Evolutionary conservation across 2,888 invertebrate species (phyloP).

Genomic region (Amphipoea lucens): DNA sequence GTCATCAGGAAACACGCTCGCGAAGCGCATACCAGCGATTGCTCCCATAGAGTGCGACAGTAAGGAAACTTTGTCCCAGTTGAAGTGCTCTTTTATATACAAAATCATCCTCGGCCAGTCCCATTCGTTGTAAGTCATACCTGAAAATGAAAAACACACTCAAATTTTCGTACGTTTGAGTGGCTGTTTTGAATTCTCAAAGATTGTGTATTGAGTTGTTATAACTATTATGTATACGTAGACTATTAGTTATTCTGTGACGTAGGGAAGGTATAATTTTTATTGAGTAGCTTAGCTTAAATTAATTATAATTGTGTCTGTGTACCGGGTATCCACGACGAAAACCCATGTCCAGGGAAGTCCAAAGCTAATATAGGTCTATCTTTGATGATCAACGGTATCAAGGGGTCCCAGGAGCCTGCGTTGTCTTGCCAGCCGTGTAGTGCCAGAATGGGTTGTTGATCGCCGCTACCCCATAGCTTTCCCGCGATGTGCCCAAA

Average conservation of each 20-base stretch:
- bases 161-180: background rate
- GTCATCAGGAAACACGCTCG: constrained; percentile 91
- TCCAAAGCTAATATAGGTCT: constrained; percentile 91
- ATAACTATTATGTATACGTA: background rate
- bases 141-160: constrained; percentile 70
- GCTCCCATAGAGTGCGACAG: constrained; percentile 93
- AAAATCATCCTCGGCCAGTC: constrained; percentile 86
- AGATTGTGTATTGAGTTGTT: background rate
- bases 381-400: constrained; percentile 89
- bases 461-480: constrained; percentile 92
- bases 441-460: constrained; percentile 92
- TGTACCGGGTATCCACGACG: constrained; percentile 91
- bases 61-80: constrained; percentile 92
- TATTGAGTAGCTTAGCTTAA: background rate
- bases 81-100: constrained; percentile 91
- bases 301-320: background rate
- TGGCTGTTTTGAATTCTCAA: background rate
- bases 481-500: constrained; percentile 93
- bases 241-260: too few species aligned
- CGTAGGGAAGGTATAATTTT: background rate
- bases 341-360: constrained; percentile 93
- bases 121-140: constrained; percentile 84
- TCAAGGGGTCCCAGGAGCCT: constrained; percentile 93
- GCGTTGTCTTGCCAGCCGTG: constrained; percentile 96
- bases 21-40: constrained; percentile 90